These are phyloP conservation scores for Atractosteus spatula DNA, from an alignment of 2,113 vertebrate genomes.

Conservation along the genomic window DNA sequence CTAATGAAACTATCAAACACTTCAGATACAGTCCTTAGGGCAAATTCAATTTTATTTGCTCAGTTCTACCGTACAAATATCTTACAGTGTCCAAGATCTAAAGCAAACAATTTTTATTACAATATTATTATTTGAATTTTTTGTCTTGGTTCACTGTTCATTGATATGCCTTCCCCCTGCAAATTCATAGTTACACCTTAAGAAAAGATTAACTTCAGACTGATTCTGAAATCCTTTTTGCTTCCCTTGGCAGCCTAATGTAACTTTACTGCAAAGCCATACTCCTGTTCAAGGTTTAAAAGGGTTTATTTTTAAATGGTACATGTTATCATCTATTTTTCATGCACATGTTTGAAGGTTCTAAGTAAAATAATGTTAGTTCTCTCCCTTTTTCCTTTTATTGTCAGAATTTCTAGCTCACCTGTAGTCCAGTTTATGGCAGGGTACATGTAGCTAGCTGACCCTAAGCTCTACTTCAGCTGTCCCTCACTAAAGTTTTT, in stretches of 20 bases:
- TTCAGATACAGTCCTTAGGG: slow-evolving; percentile 47
- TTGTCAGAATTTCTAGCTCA: too few relatives aligned
- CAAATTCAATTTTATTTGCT: slow-evolving; percentile 46
- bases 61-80: slow-evolving; percentile 45
- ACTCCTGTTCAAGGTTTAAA: slow-evolving; percentile 9
- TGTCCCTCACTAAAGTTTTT: too few relatives aligned
- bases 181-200: slow-evolving; percentile 20
- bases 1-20: slow-evolving; percentile 54
- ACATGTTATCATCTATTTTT: slow-evolving; percentile 4
- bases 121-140: slow-evolving; percentile 37
- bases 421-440: too few relatives aligned
- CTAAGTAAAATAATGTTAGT: too few relatives aligned
- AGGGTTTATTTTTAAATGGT: slow-evolving; percentile 19
- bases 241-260: not conserved
- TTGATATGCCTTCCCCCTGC: slow-evolving; percentile 25
- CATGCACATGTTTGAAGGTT: not conserved
- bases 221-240: slow-evolving; percentile 13
- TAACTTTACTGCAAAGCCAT: not conserved
- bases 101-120: slow-evolving; percentile 43
- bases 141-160: slow-evolving; percentile 34
- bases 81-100: slow-evolving; percentile 33
- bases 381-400: too few relatives aligned
- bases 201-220: slow-evolving; percentile 27
- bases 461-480: too few relatives aligned
- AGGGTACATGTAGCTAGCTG: too few relatives aligned